These are phyloP conservation scores for Agapornis roseicollis DNA, from an alignment of 2,113 vertebrate genomes.

Conservation along the genomic window DNA sequence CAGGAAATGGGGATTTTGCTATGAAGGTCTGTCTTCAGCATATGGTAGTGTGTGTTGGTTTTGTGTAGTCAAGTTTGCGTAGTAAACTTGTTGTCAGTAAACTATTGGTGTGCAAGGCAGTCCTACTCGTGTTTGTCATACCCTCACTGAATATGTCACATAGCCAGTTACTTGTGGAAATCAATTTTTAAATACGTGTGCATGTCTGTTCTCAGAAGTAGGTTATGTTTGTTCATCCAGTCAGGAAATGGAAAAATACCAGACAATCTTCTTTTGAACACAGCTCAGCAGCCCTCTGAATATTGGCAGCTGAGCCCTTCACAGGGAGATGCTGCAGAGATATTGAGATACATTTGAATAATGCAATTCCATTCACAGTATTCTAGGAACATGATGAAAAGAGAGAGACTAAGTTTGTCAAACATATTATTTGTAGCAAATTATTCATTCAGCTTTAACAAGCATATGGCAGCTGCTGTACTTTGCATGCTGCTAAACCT, in stretches of 20 bases:
- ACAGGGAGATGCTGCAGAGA: not conserved
- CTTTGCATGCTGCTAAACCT: not conserved
- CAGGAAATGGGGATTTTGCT: not conserved
- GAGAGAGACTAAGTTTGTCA: not conserved
- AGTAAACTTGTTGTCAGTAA: not conserved
- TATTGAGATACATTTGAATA: not conserved
- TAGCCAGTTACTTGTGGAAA: not conserved
- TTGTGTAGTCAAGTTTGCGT: not conserved
- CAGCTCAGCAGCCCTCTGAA: not conserved
- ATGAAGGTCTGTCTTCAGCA: not conserved
- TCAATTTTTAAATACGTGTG: slow-evolving; percentile 29
- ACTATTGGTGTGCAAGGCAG: not conserved
- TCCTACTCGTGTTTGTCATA: not conserved
- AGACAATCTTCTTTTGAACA: not conserved
- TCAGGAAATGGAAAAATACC: slow-evolving; percentile 1
- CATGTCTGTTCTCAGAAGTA: not conserved
- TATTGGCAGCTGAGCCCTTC: not conserved
- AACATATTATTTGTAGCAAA: not conserved
- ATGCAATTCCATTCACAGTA: not conserved
- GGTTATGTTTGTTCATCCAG: slow-evolving; percentile 13
- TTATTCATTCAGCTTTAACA: not conserved
- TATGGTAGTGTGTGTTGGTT: not conserved
- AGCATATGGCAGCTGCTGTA: not conserved
- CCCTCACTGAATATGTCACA: not conserved
- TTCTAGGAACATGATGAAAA: not conserved